Evolutionary conservation across 2,113 vertebrate genomes (phyloP), one percentile per base, ranked within the genome.

Genomic region (Kobus ellipsiprymnus): DNA sequence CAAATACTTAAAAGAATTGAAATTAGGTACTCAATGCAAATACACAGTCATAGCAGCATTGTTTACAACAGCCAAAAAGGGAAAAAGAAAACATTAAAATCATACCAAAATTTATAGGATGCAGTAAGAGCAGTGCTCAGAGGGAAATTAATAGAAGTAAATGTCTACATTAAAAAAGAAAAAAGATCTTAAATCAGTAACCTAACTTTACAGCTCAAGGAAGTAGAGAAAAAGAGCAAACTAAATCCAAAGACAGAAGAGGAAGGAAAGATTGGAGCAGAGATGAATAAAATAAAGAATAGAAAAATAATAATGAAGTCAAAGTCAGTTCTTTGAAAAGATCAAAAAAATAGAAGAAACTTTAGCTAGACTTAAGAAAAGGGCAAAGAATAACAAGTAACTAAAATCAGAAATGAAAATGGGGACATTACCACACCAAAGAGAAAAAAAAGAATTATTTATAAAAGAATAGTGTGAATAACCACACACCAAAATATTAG

Each of bases 171-270:
- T 82, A 21, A 64, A 91, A 74, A 87, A 74, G 71, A 50, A 82
- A 36, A 80, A 52, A 44, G n/a, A 71, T 74, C 13, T 90, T 80
- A 90, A 88, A 40, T 96, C 25, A 64, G 12, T 62, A 62, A 74
- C 30, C 11, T 44, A 83, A 87, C 21, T 91, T 67, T 17, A 52
- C 4, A 88, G 7, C 29, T 80, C 40, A 87, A 91, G 16, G 57
- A 96, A 93, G 64, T 55, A 87, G 44, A 83, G 78, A 94, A 90
- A 93, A 93, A 55, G 48, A 93, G n/a, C 25, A 93, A 95, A 50
- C 71, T 64, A 84, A 95, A 95, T 60, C 27, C 15, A 64, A 89
- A 84, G 36, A 36, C 91, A 95, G 64, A 25, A 87, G 50, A 82
- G 4, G 59, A 87, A 95, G n/a, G 44, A 90, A 50, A 59, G 55